Evolutionary conservation across 2,888 invertebrate species (phyloP).

Genomic region (Xanthia icteritia): DNA sequence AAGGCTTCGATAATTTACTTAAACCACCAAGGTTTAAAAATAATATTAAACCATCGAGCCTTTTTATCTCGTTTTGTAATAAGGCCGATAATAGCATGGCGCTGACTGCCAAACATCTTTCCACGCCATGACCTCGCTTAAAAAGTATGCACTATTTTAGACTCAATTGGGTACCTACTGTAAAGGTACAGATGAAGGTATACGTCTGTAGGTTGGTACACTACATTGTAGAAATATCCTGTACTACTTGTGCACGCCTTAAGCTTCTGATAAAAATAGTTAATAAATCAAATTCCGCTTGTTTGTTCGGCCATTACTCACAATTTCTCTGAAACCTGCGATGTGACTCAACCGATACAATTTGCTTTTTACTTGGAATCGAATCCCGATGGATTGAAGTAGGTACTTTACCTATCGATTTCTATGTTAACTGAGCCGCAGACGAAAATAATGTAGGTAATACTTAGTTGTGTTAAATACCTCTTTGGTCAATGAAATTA

Average conservation of each 20-base stretch:
- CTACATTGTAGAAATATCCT: constrained; percentile 42
- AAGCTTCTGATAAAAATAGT: constrained; percentile 23
- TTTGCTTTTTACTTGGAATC: constrained; percentile 42
- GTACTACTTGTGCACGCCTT: background rate
- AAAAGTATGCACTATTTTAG: background rate
- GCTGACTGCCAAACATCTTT: too few relatives aligned
- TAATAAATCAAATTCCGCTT: constrained; percentile 46
- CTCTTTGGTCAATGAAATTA: too few relatives aligned
- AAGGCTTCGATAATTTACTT: too few relatives aligned
- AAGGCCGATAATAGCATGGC: too few relatives aligned
- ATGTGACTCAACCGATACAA: constrained; percentile 40
- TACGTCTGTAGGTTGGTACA: background rate
- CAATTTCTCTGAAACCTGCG: constrained; percentile 52
- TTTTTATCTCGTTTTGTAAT: too few relatives aligned
- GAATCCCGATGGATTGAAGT: constrained; percentile 6
- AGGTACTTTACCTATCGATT: constrained; percentile 26
- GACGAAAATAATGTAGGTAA: constrained; percentile 12
- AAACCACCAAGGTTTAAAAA: too few relatives aligned
- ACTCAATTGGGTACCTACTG: background rate
- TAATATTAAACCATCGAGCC: too few relatives aligned
- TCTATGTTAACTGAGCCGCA: background rate
- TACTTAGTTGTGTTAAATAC: background rate
- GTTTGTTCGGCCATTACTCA: constrained; percentile 34
- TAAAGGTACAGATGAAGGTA: background rate
- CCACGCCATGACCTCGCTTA: background rate